A percentile compares a stretch with the other conserved stretches of the same genome.
These are phyloP conservation scores for Chalcis sispes DNA, from an alignment of 2,888 invertebrate species.

Conservation along the genomic window DNA sequence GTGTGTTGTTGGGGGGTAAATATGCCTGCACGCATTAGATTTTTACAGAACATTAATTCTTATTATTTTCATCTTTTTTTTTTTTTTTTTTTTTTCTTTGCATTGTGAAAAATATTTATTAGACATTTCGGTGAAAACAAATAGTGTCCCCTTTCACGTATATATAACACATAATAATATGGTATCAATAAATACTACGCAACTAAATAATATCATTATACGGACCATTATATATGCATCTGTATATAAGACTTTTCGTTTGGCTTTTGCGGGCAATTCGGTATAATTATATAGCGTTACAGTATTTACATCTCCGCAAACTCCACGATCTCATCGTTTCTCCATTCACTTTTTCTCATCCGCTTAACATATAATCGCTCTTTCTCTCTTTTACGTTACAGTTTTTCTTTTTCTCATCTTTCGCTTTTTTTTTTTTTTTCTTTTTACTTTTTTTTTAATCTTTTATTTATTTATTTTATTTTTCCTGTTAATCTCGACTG, in stretches of 20 bases:
- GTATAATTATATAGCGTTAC: slow-evolving; percentile 65
- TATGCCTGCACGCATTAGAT: slow-evolving; percentile 59
- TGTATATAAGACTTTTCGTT: slow-evolving; percentile 60
- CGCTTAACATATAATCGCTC: slow-evolving; percentile 49
- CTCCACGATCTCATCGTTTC: slow-evolving; percentile 59
- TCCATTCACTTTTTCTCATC: slow-evolving; percentile 35
- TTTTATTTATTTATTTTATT: no score
- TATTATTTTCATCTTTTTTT: slow-evolving; percentile 28
- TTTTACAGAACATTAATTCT: not conserved
- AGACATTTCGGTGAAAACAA: slow-evolving; percentile 68
- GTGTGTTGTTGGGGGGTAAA: slow-evolving; percentile 55
- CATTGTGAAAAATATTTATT: slow-evolving; percentile 71
- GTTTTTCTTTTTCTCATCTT: slow-evolving; percentile 28
- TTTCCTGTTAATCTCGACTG: no score
- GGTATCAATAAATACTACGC: slow-evolving; percentile 73
- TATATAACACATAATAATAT: slow-evolving; percentile 62
- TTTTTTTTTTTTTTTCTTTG: slow-evolving; percentile 60
- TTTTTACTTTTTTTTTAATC: no score
- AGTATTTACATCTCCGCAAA: slow-evolving; percentile 71
- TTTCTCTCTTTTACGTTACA: slow-evolving; percentile 34
- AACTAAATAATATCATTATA: slow-evolving; percentile 67
- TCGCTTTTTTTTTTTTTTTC: not conserved
- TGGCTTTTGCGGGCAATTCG: slow-evolving; percentile 67
- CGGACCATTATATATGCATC: slow-evolving; percentile 55
- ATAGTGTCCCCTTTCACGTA: slow-evolving; percentile 56